Percentiles rank a stretch among this genome's conserved stretches.
Conservation (phyloP, 2,113 vertebrate genomes). For the Lamprologus ornatipinnis region DNA sequence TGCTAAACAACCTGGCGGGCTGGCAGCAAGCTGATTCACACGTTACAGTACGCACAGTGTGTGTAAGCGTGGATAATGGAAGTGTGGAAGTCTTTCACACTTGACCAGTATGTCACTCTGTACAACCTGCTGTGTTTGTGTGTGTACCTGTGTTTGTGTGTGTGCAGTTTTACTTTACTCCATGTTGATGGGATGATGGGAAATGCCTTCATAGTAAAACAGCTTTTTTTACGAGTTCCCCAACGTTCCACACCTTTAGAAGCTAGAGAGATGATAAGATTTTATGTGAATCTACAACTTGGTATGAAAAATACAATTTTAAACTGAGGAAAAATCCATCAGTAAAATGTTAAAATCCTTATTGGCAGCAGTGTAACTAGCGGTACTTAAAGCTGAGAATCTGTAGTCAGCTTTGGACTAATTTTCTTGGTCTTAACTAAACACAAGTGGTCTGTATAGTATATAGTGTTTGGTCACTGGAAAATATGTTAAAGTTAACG, state of each 20-base stretch:
- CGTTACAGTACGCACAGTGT: background rate
- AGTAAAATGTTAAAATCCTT: background rate
- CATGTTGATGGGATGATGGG: background rate
- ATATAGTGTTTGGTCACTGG: background rate
- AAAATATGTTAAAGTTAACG: background rate
- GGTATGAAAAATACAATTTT: background rate
- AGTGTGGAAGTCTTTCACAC: conserved; percentile 40
- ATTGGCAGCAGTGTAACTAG: background rate
- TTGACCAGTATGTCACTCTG: conserved; percentile 2
- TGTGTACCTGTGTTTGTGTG: background rate
- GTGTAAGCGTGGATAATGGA: background rate
- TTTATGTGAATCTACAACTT: background rate
- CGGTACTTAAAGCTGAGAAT: background rate
- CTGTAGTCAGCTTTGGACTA: background rate
- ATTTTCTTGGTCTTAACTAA: background rate
- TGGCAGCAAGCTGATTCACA: conserved; percentile 34
- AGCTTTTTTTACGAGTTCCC: background rate
- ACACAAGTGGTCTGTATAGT: background rate
- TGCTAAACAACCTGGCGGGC: background rate
- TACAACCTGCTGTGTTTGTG: conserved; percentile 4
- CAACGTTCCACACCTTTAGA: background rate
- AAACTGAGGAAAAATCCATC: background rate
- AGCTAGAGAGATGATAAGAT: background rate
- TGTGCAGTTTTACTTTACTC: background rate
- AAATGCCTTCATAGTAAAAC: background rate